These are phyloP conservation scores for Tupaia tana DNA, from an alignment of 2,113 vertebrate species.

Conservation along the genomic window DNA sequence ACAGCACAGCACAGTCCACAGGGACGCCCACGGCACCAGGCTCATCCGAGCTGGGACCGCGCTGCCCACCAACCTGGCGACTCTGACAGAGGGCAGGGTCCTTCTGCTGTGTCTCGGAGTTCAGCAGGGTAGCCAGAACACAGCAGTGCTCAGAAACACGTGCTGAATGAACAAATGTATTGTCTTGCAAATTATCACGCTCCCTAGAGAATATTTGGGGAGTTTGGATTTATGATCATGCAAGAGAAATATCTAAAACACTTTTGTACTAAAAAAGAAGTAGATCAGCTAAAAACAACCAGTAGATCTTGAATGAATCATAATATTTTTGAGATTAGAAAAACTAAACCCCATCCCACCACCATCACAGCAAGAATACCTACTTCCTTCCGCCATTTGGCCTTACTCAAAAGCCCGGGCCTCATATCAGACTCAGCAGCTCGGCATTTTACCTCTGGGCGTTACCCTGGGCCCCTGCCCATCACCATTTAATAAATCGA, in stretches of 20 bases:
- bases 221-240: background rate
- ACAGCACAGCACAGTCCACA: accelerated
- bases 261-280: background rate
- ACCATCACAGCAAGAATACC: background rate
- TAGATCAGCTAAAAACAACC: background rate
- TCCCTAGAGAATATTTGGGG: background rate
- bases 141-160: background rate
- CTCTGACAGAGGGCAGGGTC: accelerated
- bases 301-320: accelerated
- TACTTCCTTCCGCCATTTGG: constrained; percentile 46
- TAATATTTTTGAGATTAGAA: constrained; percentile 44
- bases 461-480: constrained; percentile 79
- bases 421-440: constrained; percentile 60
- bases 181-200: background rate
- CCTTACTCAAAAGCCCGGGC: background rate
- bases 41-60: accelerated
- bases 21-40: accelerated
- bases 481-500: constrained; percentile 83
- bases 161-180: too few relatives aligned
- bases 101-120: accelerated
- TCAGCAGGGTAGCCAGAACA: background rate
- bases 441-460: constrained; percentile 70
- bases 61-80: accelerated
- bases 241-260: background rate
- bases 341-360: constrained; percentile 25